Conservation (phyloP, 2,888 invertebrate genomes). For the Criorhina ranunculi region DNA sequence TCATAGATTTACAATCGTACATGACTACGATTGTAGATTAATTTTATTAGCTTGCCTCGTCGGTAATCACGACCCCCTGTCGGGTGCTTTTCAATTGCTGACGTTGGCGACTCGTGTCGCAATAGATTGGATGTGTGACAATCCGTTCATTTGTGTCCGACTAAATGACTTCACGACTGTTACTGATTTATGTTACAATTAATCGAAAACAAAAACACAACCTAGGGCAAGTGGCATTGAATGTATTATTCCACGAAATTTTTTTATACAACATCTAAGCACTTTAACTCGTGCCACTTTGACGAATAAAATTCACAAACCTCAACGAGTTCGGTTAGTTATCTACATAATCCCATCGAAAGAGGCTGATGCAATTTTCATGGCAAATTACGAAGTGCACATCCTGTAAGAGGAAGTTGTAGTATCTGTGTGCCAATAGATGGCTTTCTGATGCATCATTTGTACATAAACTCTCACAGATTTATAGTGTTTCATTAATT, state of each 20-base stretch:
- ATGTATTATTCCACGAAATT: conserved; percentile 47
- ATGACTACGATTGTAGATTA: conserved; percentile 22
- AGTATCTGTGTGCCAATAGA: too few species aligned
- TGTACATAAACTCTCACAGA: conserved; percentile 5
- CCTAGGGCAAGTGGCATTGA: conserved; percentile 3
- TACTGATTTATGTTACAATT: neutral
- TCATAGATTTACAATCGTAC: conserved; percentile 32
- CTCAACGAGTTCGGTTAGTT: neutral
- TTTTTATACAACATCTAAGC: neutral
- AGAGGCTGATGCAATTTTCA: conserved; percentile 46
- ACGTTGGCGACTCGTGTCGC: neutral
- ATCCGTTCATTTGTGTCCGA: neutral
- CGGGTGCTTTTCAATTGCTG: conserved; percentile 31
- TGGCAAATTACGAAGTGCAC: conserved; percentile 18
- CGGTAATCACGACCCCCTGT: conserved; percentile 33
- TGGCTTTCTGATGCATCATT: conserved; percentile 41
- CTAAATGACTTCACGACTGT: conserved; percentile 10
- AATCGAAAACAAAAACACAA: neutral
- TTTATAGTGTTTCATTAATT: conserved; percentile 52
- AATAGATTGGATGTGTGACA: neutral
- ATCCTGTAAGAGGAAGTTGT: too few species aligned
- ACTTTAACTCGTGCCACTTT: conserved; percentile 7
- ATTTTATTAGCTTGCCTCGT: conserved; percentile 14
- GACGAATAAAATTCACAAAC: conserved; percentile 5
- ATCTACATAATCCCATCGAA: conserved; percentile 1